Conservation (phyloP, 64 coral and sea anemone species). For the Porites australiensis region DNA sequence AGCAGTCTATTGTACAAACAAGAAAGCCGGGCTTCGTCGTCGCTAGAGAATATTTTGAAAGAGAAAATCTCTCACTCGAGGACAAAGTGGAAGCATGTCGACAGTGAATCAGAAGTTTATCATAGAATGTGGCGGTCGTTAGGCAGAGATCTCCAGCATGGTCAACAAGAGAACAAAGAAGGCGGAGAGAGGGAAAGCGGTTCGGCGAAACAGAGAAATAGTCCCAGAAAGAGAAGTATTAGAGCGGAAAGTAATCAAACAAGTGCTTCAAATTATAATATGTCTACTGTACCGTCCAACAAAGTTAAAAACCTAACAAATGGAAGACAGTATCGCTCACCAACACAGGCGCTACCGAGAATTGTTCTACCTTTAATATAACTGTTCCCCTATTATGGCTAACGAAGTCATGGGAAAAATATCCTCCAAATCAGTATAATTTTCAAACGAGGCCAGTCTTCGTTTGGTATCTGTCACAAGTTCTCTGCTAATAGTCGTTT, state of each 20-base stretch:
- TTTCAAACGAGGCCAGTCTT: neutral
- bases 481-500: no score
- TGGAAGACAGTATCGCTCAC: neutral
- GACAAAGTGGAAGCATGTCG: constrained; percentile 8
- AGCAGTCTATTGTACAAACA: neutral
- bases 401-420: neutral
- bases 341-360: constrained; percentile 6
- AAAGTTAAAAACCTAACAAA: neutral
- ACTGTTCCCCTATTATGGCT: neutral
- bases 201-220: neutral
- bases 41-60: constrained; percentile 13
- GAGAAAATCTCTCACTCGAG: constrained; percentile 7
- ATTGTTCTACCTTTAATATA: neutral
- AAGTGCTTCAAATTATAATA: neutral
- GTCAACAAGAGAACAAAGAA: neutral
- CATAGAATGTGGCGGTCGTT: constrained; percentile 28
- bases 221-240: neutral
- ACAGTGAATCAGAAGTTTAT: neutral
- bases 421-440: neutral
- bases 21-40: neutral
- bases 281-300: neutral
- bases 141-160: neutral
- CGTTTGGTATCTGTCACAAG: no score
- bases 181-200: neutral
- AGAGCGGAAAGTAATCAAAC: neutral